phyloP scores from a whole-genome alignment of 1,140 invertebrate genomes.

The Galleria mellonella region DNA sequence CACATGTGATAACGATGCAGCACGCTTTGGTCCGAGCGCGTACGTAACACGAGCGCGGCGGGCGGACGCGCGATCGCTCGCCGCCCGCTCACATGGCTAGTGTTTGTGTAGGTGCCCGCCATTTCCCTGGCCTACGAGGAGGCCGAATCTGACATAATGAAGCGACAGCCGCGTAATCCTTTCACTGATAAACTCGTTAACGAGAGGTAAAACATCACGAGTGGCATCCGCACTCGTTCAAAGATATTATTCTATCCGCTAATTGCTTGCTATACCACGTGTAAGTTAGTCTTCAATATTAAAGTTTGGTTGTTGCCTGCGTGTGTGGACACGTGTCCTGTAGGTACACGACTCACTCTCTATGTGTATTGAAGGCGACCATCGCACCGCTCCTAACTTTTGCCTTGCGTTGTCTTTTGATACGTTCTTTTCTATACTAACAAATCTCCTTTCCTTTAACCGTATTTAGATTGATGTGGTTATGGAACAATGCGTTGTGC shows the following conservation, averaged over 20 bases:
- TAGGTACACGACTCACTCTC: constrained; percentile 34
- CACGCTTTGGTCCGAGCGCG: constrained; percentile 34
- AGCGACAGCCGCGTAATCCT: constrained; percentile 98
- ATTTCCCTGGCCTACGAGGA: constrained; percentile 99
- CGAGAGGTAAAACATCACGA: constrained; percentile 88
- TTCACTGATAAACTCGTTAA: constrained; percentile 98
- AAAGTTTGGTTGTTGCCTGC: constrained; percentile 67
- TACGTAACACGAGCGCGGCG: not conserved
- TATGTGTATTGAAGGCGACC: constrained; percentile 57
- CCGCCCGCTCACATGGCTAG: constrained; percentile 65
- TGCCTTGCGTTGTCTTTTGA: constrained; percentile 64
- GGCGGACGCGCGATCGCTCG: constrained; percentile 16
- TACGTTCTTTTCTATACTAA: constrained; percentile 52
- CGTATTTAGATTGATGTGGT: constrained; percentile 51
- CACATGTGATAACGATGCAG: constrained; percentile 42
- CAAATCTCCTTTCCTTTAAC: constrained; percentile 45
- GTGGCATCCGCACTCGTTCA: constrained; percentile 47
- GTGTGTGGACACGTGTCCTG: constrained; percentile 44
- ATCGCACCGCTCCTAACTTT: constrained; percentile 59
- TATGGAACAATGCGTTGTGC: constrained; percentile 54
- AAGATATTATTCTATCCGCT: constrained; percentile 65
- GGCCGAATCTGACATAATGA: constrained; percentile 99
- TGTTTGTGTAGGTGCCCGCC: constrained; percentile 92
- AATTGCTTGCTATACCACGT: constrained; percentile 70
- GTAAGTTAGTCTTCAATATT: constrained; percentile 63